Percentiles rank a stretch among this genome's conserved stretches.
Evolutionary conservation across 2,888 invertebrate species (phyloP).

Genomic region (Antheraea yamamai): DNA sequence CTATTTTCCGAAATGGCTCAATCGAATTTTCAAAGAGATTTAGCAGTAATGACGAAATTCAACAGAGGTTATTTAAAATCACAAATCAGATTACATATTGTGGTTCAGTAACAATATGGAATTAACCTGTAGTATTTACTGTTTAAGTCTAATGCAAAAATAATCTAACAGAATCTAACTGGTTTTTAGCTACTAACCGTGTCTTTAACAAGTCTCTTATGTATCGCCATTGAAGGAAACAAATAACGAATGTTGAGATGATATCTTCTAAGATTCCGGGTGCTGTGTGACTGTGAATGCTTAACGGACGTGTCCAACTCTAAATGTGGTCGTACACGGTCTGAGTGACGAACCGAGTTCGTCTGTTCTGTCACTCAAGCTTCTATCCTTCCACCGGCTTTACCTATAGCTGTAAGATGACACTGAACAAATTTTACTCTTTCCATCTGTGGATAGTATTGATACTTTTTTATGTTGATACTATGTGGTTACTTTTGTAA

Average conservation of each 20-base stretch:
- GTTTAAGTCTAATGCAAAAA: no score
- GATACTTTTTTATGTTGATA: neutral
- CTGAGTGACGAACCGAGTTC: conserved; percentile 51
- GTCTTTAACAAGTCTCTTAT: conserved; percentile 21
- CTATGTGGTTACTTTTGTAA: neutral
- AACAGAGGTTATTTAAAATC: no score
- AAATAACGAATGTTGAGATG: conserved; percentile 61
- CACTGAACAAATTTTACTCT: conserved; percentile 56
- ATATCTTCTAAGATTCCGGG: conserved; percentile 71
- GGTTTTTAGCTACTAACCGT: neutral
- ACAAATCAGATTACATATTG: no score
- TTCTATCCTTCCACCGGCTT: conserved; percentile 57
- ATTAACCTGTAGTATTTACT: no score
- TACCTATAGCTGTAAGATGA: conserved; percentile 55
- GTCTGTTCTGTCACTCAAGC: conserved; percentile 69
- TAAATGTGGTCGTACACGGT: conserved; percentile 45
- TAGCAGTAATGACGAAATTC: no score
- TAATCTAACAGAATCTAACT: no score
- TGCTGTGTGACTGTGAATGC: conserved; percentile 68
- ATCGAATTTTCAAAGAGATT: no score
- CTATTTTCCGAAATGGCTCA: no score
- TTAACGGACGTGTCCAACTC: conserved; percentile 67
- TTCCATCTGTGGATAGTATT: conserved; percentile 14
- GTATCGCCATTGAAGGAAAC: conserved; percentile 47
- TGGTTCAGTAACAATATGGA: no score